Base-by-base conservation (phyloP, 2,113 vertebrate genomes). In the Phalacrocorax brasilianus region DNA sequence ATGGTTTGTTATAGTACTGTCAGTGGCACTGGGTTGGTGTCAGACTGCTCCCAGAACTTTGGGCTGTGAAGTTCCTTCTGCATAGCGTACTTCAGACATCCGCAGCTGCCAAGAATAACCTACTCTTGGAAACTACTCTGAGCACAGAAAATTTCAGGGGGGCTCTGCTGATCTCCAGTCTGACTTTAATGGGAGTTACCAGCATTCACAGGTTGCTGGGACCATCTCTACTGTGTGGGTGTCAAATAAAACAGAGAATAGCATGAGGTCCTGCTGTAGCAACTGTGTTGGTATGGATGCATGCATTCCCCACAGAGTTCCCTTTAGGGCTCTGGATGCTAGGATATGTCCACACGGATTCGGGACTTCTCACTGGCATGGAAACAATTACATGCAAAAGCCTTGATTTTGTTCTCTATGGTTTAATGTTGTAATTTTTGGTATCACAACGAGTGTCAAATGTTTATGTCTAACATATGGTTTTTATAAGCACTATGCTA, bases 241-340 rank as follows among this genome's bases (percentile, higher is more conserved):
- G 42, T 73, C 42, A 59, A 44, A 14, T 42, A 76, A n/a, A 47
- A 55, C 9, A 14, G 30, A 85, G n/a, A 68, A 61, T 42, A 74
- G 24, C 49, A 45, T 76, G 35, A 80, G 44, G 17, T 91, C 38
- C 74, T 92, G 50, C 59, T 62, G 49, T n/a, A 82, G 53, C 42
- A 88, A 23, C 33, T 77, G 35, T 1, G 2, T 24, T 47, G 61
- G 61, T 38, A 65, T 11, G 53, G 45, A 67, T 0, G 1, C 30
- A 27, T 0, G 0, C 2, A 5, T 78, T 71, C 24, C 50, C 15
- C 21, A 10, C 12, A 49, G 53, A 35, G 23, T 35, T 89, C 44
- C 52, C 38, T 40, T 47, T 8, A 20, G 47, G 50, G 53, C 49
- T 85, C 24, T 50, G 58, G 38, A 40, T 26, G 28, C 33, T 33